phyloP scores from a whole-genome alignment of 2,113 vertebrate species.

The Neogobius melanostomus region DNA sequence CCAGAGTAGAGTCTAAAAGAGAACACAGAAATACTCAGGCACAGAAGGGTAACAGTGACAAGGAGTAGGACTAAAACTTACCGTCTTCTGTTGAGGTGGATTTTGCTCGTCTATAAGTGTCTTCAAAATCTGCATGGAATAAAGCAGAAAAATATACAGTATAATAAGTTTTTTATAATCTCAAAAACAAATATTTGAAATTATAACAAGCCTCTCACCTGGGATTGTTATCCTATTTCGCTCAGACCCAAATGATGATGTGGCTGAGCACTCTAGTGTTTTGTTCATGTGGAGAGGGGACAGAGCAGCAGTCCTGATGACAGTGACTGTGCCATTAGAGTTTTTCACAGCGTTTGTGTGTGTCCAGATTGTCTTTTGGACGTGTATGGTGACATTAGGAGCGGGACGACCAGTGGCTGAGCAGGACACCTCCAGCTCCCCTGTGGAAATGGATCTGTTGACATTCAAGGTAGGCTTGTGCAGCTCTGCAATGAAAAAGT shows the following conservation, averaged over 20 bases:
- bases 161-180: not conserved
- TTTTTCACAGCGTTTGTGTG: too few species aligned
- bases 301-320: too few species aligned
- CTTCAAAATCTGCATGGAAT: not conserved
- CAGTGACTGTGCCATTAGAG: too few species aligned
- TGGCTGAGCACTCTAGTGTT: not conserved
- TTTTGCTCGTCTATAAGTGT: too few species aligned
- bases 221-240: not conserved
- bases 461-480: slow-evolving; percentile 33
- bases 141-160: not conserved
- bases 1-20: too few species aligned
- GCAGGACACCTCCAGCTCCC: slow-evolving; percentile 35
- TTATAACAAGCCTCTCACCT: slow-evolving; percentile 1
- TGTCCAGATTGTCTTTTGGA: not conserved
- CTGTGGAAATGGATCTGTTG: not conserved
- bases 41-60: too few species aligned
- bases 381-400: slow-evolving; percentile 28
- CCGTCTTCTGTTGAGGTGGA: not conserved
- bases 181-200: too few species aligned
- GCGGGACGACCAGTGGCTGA: slow-evolving; percentile 49
- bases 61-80: not conserved
- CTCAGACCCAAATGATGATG: not conserved
- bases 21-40: too few species aligned
- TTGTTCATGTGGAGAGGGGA: not conserved
- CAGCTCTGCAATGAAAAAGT: slow-evolving; percentile 37